Base-by-base conservation (phyloP, 1,140 invertebrate species). In the Rhynchophorus ferrugineus region DNA sequence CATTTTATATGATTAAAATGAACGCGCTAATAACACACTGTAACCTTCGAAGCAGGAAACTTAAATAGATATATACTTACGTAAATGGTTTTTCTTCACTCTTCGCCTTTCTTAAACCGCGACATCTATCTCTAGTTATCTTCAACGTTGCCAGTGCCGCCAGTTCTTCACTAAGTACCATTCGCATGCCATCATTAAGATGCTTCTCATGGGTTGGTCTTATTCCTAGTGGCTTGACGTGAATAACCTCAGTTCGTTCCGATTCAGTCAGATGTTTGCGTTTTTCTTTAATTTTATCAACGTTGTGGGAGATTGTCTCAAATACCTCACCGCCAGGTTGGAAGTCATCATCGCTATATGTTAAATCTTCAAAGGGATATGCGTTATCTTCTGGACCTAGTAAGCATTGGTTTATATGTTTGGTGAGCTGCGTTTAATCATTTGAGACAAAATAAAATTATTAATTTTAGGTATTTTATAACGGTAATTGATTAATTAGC, bases 101-200 rank as follows among this genome's bases (percentile, higher is more conserved):
- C 17, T 22, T 54, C 7, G 44, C 16, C 19, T 54, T 48, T n/a
- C 36, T 18, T 19, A 54, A 19, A n/a, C 57, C 57, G 3, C 35
- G 14, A 33, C 57, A 59, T 36, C 29, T 48, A 17, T 59, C 53
- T 9, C 42, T 43, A 17, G 49, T 45, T 2, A 59, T 46, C 17
- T 54, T 59, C 9, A 59, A 34, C 2, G 53, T 52, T 3, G 57
- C 57, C 39, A 59, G 38, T 3, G 54, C 52, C 8, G 54, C 45
- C 17, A 59, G 14, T 35, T 59, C 57, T 20, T 54, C 51, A 29
- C 38, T 41, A 9, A 54, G 20, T 5, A 33, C 20, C 17, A 43
- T 42, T 13, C 22, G 21, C 1, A 48, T n/a, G 1, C 33, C 51
- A 17, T 45, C 17, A 6, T 38, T 19, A 14, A 52, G 38, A 45